Evolutionary conservation across 2,888 invertebrate genomes (phyloP), one percentile per base, ranked within the genome.

Genomic region (Leptinotarsa rubiginosa): DNA sequence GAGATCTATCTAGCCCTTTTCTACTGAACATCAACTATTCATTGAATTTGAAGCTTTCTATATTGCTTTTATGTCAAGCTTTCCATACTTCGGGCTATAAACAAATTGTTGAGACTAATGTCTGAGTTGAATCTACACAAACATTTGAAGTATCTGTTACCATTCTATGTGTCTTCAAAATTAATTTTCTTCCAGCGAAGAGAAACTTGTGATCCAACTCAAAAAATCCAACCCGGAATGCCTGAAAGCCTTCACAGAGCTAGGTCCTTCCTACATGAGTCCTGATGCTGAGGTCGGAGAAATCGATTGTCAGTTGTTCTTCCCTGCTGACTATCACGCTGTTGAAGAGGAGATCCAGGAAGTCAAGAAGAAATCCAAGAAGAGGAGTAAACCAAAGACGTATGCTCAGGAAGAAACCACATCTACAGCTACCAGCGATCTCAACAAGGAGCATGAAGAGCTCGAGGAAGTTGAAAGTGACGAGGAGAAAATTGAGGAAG

Each of bases 211-310:
- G 1, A 84, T 95, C 7, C 92, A 94, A 88, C 87, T 95, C 16
- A 91, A 92, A 25, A 91, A 91, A 78, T 89, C 91, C 18, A 91
- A 90, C 15, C 91, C 91, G 1, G 92, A 93, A 7, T 91, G 92
- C 47, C 90, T 94, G 50, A 86, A 91, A 0, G 90, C 90, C 2
- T 91, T 95, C 78, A 88, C 91, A 4, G 89, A 91, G 22, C 89
- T 92, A 64, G 92, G 92, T 0, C 94, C 95, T 0, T 89, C 92
- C 22, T 93, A 93, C 84, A 91, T 93, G 31, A 93, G 94, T 83
- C 89, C 90, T 10, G 92, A 94, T 83, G 89, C 91, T 0, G 91
- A 91, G 3, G 88, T 90, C 49, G 94, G 95, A 0, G 89, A 88
- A 47, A 87, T 88, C 66, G 94, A 95, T 82, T 92, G 92, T 72